A percentile compares a stretch with the other conserved stretches of the same genome.
Conservation (phyloP, 2,797 vertebrate species). For the Carduelis carduelis region DNA sequence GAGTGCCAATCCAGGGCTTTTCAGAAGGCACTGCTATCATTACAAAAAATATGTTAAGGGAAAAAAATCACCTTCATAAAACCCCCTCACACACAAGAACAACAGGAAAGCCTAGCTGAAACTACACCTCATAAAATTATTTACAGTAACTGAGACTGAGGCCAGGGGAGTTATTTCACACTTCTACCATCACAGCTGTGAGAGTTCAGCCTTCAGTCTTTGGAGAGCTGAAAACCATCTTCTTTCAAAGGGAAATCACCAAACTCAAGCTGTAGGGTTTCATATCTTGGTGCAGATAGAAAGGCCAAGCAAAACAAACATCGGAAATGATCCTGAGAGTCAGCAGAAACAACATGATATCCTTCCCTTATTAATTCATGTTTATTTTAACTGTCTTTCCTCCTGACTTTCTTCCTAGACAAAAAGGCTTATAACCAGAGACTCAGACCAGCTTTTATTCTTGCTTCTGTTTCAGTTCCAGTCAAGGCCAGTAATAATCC, state of each 20-base stretch:
- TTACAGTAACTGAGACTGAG: neutral
- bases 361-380: slow-evolving; percentile 14
- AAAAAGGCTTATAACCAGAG: neutral
- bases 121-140: neutral
- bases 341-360: slow-evolving; percentile 14
- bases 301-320: slow-evolving; percentile 55
- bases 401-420: neutral
- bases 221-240: neutral
- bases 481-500: neutral
- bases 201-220: neutral
- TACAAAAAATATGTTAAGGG: neutral
- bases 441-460: neutral
- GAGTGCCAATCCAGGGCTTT: neutral
- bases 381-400: slow-evolving; percentile 16
- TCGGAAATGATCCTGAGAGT: neutral
- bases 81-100: neutral
- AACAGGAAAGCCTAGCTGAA: neutral
- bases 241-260: neutral
- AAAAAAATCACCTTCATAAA: neutral
- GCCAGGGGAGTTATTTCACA: neutral
- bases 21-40: neutral
- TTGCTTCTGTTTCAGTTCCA: neutral
- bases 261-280: neutral
- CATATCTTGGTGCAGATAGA: neutral
- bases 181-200: neutral